Base-by-base conservation (phyloP, 2,888 invertebrate species). In the Piscicola geometra region DNA sequence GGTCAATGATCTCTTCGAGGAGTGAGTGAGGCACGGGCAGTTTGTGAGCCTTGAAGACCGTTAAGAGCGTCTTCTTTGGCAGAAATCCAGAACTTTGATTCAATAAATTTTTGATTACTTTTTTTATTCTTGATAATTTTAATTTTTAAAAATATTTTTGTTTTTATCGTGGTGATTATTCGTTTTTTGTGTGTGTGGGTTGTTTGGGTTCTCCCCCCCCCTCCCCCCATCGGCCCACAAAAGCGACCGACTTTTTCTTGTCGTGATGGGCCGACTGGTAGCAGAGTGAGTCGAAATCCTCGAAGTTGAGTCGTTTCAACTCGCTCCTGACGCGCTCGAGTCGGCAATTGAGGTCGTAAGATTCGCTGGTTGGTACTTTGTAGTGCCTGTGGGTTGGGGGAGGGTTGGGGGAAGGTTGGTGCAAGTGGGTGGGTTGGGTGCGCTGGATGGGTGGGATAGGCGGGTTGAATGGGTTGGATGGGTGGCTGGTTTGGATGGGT, bases 41-140 rank as follows among this genome's bases (percentile, higher is more conserved):
- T 33, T 33, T 73, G 73, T 73, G 73, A 12, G 60, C 60, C 36
- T 73, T 73, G 60, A 73, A 60, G 1, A 73, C 41, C 15, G 32
- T 73, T 1, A 64, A 25, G n/a, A 73, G n/a, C 12, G n/a, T n/a
- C 0, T 73, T 64, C 64, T 30, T 64, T 5, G 60, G 36, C 35
- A 73, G 56, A 21, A 30, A 25, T 32, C 73, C 73, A 18, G 73
- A n/a, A n/a, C n/a, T n/a, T n/a, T n/a, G n/a, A n/a, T n/a, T n/a
- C n/a, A n/a, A n/a, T n/a, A n/a, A n/a, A n/a, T n/a, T n/a, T n/a
- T n/a, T n/a, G n/a, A n/a, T n/a, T n/a, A n/a, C n/a, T n/a, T n/a
- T n/a, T n/a, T n/a, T n/a, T n/a, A n/a, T n/a, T n/a, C n/a, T n/a
- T n/a, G n/a, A n/a, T n/a, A n/a, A n/a, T n/a, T n/a, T n/a, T n/a